Conservation (phyloP, 1,140 invertebrate species). For the Drosophila fuyamai region DNA sequence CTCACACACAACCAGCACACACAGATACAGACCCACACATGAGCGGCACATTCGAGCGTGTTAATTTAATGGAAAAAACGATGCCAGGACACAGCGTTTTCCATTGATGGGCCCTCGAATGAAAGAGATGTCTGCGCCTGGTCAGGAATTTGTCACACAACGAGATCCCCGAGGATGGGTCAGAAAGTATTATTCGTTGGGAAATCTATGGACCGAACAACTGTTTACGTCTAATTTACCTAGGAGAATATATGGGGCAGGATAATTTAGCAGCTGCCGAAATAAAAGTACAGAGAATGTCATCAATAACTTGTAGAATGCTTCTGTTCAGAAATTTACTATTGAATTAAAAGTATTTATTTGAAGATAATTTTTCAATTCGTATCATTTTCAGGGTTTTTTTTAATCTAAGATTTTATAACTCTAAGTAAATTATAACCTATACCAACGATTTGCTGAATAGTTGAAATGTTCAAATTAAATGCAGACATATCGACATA, state of each 20-base stretch:
- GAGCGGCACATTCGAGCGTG: constrained; percentile 64
- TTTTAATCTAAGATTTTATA: no score
- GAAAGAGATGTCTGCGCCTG: constrained; percentile 48
- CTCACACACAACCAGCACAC: constrained; percentile 1
- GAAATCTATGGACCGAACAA: constrained; percentile 25
- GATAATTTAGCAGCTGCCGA: constrained; percentile 7
- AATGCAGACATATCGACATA: no score
- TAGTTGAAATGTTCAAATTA: no score
- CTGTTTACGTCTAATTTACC: constrained; percentile 46
- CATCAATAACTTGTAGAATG: background rate
- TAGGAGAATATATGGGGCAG: constrained; percentile 16
- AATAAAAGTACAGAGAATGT: constrained; percentile 8
- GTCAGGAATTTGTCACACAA: constrained; percentile 43
- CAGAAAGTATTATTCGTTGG: constrained; percentile 25
- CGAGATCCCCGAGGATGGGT: constrained; percentile 17
- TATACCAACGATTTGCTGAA: no score
- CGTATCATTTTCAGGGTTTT: no score
- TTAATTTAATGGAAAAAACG: constrained; percentile 79
- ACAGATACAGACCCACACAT: background rate
- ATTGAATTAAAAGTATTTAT: background rate
- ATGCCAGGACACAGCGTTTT: constrained; percentile 41
- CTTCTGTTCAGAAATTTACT: background rate
- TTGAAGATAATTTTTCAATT: background rate
- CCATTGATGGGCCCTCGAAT: constrained; percentile 43
- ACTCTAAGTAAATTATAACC: no score